These are phyloP conservation scores for Empis livida DNA, from an alignment of 2,888 invertebrate genomes.

Conservation along the genomic window DNA sequence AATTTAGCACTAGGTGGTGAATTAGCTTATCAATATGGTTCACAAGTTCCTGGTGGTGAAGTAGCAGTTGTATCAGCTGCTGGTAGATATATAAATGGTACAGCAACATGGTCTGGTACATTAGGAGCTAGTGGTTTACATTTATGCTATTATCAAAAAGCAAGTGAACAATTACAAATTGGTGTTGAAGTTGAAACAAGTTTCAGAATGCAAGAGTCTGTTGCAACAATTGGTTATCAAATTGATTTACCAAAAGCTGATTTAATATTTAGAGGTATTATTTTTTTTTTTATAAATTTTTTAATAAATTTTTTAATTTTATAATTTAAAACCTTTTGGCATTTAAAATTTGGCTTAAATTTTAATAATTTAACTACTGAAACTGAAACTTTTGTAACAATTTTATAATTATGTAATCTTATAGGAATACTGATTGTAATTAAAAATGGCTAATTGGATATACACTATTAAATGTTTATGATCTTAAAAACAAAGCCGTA, in stretches of 20 bases:
- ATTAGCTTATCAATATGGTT: constrained; percentile 84
- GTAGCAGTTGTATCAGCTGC: constrained; percentile 78
- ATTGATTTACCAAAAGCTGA: constrained; percentile 91
- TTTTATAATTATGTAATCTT: no score
- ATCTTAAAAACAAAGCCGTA: no score
- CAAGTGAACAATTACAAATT: constrained; percentile 77
- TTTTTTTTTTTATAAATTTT: no score
- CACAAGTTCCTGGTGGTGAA: constrained; percentile 78
- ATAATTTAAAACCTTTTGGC: no score
- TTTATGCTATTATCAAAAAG: constrained; percentile 86
- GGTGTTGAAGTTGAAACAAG: constrained; percentile 94
- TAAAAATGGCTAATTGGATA: no score
- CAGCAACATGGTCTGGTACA: constrained; percentile 57
- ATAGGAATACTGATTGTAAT: no score
- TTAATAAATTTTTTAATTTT: no score
- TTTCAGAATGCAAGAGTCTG: constrained; percentile 77
- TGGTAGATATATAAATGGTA: constrained; percentile 45
- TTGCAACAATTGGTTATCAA: constrained; percentile 87
- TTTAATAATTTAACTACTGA: no score
- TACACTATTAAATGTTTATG: no score
- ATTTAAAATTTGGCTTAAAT: no score
- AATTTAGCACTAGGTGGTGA: constrained; percentile 84
- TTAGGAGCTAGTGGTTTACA: constrained; percentile 71
- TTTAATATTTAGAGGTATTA: constrained; percentile 80
- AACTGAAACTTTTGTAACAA: no score